Evolutionary conservation across 2,113 vertebrate species (phyloP), one percentile per base, ranked within the genome.

Genomic region (Lota lota): DNA sequence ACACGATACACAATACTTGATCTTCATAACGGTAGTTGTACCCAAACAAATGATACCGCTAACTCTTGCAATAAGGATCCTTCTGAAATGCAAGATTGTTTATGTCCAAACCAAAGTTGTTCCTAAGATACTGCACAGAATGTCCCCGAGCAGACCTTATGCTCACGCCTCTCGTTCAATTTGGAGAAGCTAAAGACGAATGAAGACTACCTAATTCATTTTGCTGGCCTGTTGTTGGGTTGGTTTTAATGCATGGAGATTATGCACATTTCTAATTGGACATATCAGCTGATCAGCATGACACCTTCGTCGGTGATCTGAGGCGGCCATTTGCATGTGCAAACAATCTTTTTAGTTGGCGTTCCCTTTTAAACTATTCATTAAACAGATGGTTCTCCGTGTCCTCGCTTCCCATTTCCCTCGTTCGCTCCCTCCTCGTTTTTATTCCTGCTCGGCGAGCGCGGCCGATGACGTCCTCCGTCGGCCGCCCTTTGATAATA

Each of bases 251-350:
- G 63, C 47, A 73, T 68, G 66, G 63, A 68, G 67, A 86, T 81
- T 76, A 69, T 75, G 70, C 61, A 68, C 70, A 54, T 62, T 69
- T 71, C 66, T 68, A 76, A 83, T 75, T 78, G 74, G 73, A 85
- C 67, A 69, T 85, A 83, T 74, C 69, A 80, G 77, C 81, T 82
- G 76, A 85, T 87, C 77, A 85, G 75, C 67, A 74, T 66, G 69
- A 80, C 75, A 72, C 54, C 54, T 80, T 66, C 79, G 79, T 81
- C 65, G 77, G 81, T 83, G 76, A 77, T 76, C 70, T 69, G 24
- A 40, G 22, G 63, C 28, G 66, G 8, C 63, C 61, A 82, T 83
- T 86, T 80, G 71, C 74, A 88, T 83, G 15, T 62, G 66, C 75
- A 84, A 81, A 81, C 64, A 68, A n/a, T 56, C 72, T 78, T 57